Evolutionary conservation across 2,888 invertebrate species (phyloP).

Genomic region (Gerosis bhagava): DNA sequence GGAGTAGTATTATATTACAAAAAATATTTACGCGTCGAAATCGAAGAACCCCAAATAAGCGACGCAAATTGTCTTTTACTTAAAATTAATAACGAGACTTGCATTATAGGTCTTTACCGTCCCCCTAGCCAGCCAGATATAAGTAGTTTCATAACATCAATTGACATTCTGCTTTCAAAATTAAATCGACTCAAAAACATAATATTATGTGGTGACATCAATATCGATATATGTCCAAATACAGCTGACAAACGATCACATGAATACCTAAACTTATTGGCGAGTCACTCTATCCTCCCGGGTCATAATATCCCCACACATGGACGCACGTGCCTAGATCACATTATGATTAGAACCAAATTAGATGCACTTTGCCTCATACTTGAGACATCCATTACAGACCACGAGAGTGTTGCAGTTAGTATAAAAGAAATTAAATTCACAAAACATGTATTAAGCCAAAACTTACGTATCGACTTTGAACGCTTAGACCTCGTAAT

Average conservation of each 20-base stretch:
- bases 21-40: conserved; percentile 7
- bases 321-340: background rate
- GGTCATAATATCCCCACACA: conserved; percentile 4
- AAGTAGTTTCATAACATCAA: conserved; percentile 14
- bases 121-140: conserved; percentile 19
- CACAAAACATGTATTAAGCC: too few species aligned
- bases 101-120: conserved; percentile 26
- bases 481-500: background rate
- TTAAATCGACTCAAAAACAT: conserved; percentile 27
- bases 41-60: conserved; percentile 25
- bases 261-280: conserved; percentile 30
- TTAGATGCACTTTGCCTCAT: background rate
- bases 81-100: conserved; percentile 17
- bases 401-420: background rate
- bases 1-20: conserved; percentile 35
- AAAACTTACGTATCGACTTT: background rate
- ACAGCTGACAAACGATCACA: conserved; percentile 9
- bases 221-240: conserved; percentile 24
- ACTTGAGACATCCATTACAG: background rate
- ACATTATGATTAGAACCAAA: conserved; percentile 1
- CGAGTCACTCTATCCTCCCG: conserved; percentile 30
- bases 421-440: background rate
- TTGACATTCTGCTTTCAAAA: conserved; percentile 13
- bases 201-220: conserved; percentile 34
- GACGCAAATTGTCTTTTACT: conserved; percentile 17